Base-by-base conservation (phyloP, 2,797 vertebrate species). In the Poecilia picta region DNA sequence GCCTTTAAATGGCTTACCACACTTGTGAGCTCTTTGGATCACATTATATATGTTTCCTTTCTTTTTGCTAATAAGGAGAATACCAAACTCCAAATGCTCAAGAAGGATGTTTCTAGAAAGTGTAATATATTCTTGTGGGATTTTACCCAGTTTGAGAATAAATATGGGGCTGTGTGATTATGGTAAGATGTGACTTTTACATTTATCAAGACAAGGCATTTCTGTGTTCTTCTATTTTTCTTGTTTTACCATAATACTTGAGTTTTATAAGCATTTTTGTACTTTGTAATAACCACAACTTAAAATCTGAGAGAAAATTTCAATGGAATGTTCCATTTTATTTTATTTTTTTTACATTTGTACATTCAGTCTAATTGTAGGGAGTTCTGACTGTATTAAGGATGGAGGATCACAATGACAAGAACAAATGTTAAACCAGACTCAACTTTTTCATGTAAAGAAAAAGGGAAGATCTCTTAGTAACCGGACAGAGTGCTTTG, bases 401-500 rank as follows among this genome's bases (percentile, higher is more conserved):
- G 75, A 79, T 70, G 57, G 81, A 75, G 46, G 51, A 89, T 87
- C 86, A 90, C 25, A 89, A 83, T 86, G 77, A 80, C 75, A 6
- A 62, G 82, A 72, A 33, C 68, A 74, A 78, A 83, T 85, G 85
- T 85, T 72, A 85, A 91, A 87, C 75, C 59, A 88, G 79, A 77
- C 39, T 75, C 70, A 90, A 78, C 55, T 73, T 85, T 84, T 85
- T 89, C 86, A 88, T 87, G 83, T 43, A 84, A 81, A 20, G 59
- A 82, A 51, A 84, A 82, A 78, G 75, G 73, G 55, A 83, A 88
- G 78, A 88, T 90, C 79, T 83, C 87, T 89, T 81, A 88, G 36
- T 75, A 78, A 78, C 80, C 87, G 85, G 88, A 88, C 33, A 59
- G 79, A 53, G 88, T 80, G 79, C 89, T 91, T 92, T 85, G 81